These are phyloP conservation scores for Arenaria interpres DNA, from an alignment of 2,113 vertebrate genomes.

Conservation along the genomic window DNA sequence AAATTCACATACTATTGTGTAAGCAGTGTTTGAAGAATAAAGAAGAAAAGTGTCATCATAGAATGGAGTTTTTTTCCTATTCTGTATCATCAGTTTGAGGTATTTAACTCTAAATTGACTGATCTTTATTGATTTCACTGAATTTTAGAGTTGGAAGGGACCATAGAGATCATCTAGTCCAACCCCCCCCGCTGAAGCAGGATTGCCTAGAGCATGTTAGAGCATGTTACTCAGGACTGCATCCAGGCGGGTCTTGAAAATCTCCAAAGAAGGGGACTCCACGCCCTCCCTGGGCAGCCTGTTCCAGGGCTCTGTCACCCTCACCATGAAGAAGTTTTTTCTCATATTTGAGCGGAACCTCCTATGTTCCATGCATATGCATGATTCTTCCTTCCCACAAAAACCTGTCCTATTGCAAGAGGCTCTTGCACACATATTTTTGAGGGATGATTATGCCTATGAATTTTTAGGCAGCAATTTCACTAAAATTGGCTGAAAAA, in stretches of 20 bases:
- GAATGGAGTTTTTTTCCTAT: background rate
- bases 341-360: too few species aligned
- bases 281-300: too few species aligned
- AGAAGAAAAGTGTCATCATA: background rate
- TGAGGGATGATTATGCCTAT: background rate
- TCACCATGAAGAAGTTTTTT: too few species aligned
- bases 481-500: background rate
- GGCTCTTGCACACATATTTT: background rate
- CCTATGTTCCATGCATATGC: too few species aligned
- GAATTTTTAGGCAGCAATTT: background rate
- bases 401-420: background rate
- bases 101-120: background rate
- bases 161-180: too few species aligned
- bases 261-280: too few species aligned
- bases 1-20: background rate
- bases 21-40: background rate
- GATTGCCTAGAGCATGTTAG: too few species aligned
- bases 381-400: background rate
- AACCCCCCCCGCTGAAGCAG: too few species aligned
- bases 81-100: background rate
- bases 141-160: too few species aligned
- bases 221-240: too few species aligned
- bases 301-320: too few species aligned
- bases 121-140: background rate
- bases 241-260: too few species aligned